Evolutionary conservation across 2,888 invertebrate genomes (phyloP).

Genomic region (Nemotelus pantherinus): DNA sequence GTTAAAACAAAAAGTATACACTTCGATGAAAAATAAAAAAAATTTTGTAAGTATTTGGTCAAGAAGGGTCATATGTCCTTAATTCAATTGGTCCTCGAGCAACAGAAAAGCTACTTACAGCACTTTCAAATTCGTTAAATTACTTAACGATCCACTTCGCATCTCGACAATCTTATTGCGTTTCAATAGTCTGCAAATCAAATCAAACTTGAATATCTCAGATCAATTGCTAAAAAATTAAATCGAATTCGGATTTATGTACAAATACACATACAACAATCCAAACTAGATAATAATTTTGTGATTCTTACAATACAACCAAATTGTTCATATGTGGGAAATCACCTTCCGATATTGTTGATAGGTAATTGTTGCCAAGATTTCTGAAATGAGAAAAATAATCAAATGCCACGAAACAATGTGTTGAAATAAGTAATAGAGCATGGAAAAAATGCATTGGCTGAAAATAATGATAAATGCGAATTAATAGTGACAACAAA

Average conservation of each 20-base stretch:
- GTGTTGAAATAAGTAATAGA: background rate
- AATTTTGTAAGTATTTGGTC: too few species aligned
- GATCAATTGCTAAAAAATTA: constrained; percentile 6
- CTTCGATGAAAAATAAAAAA: too few species aligned
- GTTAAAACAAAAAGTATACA: too few species aligned
- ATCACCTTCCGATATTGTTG: constrained; percentile 73
- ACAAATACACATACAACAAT: background rate
- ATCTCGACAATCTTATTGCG: constrained; percentile 85
- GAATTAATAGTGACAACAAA: background rate
- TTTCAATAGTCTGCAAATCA: constrained; percentile 78
- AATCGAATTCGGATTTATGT: constrained; percentile 21
- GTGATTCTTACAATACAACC: constrained; percentile 79
- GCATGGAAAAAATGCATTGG: background rate
- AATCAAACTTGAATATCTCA: constrained; percentile 46
- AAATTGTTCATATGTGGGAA: constrained; percentile 78
- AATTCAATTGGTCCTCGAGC: too few species aligned
- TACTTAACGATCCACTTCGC: constrained; percentile 80
- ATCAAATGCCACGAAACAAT: background rate
- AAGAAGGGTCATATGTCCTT: too few species aligned
- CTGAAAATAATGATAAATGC: background rate
- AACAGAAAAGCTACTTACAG: constrained; percentile 76
- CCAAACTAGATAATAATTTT: constrained; percentile 19
- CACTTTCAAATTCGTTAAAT: constrained; percentile 80
- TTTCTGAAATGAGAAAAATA: constrained; percentile 69
- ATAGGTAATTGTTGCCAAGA: constrained; percentile 79